Evolutionary conservation across 2,113 vertebrate genomes (phyloP).

Genomic region (Leptodactylus fuscus): DNA sequence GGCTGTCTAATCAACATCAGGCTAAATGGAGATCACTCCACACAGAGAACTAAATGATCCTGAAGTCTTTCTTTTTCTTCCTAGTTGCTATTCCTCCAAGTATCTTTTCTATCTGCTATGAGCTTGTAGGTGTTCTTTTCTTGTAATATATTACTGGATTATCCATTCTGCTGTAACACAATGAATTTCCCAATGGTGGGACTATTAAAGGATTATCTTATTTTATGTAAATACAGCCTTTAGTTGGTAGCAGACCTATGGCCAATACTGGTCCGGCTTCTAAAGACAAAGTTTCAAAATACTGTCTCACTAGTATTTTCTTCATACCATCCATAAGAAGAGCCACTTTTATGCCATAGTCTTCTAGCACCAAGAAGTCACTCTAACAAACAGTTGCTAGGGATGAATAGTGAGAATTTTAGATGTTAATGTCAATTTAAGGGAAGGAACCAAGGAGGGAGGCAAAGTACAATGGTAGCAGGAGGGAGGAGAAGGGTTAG

Average conservation of each 20-base stretch:
- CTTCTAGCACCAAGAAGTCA: neutral
- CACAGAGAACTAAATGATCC: too few relatives aligned
- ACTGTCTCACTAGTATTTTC: neutral
- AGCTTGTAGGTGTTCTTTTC: too few relatives aligned
- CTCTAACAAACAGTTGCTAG: neutral
- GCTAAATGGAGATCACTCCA: too few relatives aligned
- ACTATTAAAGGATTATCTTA: too few relatives aligned
- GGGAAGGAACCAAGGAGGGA: slow-evolving; percentile 75
- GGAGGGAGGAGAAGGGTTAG: slow-evolving; percentile 74
- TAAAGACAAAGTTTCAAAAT: neutral
- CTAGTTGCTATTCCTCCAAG: too few relatives aligned
- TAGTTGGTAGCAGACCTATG: neutral
- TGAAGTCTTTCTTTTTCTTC: too few relatives aligned
- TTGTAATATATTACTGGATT: too few relatives aligned
- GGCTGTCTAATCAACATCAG: too few relatives aligned
- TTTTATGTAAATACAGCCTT: neutral
- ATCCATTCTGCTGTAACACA: too few relatives aligned
- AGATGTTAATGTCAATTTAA: slow-evolving; percentile 67
- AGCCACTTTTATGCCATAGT: slow-evolving; percentile 4
- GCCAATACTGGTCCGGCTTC: neutral
- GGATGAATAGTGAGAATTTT: neutral
- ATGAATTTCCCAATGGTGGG: too few relatives aligned
- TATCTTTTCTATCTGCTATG: too few relatives aligned
- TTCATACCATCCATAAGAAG: neutral
- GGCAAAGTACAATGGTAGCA: slow-evolving; percentile 96